Base-by-base conservation (phyloP, 2,888 invertebrate genomes). In the Sarcophaga subvicina region DNA sequence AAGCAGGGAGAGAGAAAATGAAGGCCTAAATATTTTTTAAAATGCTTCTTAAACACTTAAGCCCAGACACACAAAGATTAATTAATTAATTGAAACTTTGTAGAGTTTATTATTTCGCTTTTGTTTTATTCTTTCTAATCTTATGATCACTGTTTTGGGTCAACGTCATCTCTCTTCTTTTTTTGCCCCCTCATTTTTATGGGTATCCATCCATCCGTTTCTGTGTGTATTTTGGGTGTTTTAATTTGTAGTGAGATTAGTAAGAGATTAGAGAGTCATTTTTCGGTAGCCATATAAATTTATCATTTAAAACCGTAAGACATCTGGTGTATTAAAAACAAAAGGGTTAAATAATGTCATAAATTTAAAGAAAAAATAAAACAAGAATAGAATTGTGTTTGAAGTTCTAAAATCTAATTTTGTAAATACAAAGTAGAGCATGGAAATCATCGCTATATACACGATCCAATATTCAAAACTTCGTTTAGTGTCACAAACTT, bases 211-310 rank as follows among this genome's bases (percentile, higher is more conserved):
- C 47, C 60, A 22, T 22, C 59, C 49, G 37, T 27, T 11, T 76
- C 11, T 77, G 27, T 63, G 66, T 37, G n/a, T 37, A 20, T 71
- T 59, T 76, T 73, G 76, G 72, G 84, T 82, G 67, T 82, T 87
- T 84, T 72, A 84, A 87, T 84, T 79, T 84, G 76, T 82, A 45
- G 71, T 62, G 84, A 87, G 84, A 87, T 87, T 84, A 81, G 80
- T 81, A 80, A 75, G 78, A 87, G 83, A 37, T 37, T 37, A 37
- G 84, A 87, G 82, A 87, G 71, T 79, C 70, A 81, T 82, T 87
- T 87, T 87, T 87, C 84, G 81, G 87, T 87, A 87, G 87, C 87
- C 79, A 84, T 75, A 87, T 87, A 82, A 84, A 82, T 84, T 87
- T 79, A 84, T 87, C 83, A 87, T 82, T 77, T 67, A 45, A 77